These are phyloP conservation scores for Gastracanthus pulcherrimus DNA, from an alignment of 2,888 invertebrate genomes.

Conservation along the genomic window DNA sequence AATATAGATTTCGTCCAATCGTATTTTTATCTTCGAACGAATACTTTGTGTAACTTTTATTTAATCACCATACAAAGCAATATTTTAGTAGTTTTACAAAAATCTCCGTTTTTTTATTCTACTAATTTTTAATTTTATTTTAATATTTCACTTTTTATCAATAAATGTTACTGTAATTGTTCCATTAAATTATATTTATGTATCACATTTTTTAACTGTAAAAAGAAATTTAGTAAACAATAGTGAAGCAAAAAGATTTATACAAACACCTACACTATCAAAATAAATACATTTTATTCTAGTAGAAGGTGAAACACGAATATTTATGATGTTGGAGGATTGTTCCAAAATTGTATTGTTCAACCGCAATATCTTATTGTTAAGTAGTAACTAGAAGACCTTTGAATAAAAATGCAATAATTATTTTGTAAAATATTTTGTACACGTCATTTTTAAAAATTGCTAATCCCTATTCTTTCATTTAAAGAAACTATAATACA, in stretches of 20 bases:
- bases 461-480: neutral
- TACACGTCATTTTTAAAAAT: neutral
- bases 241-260: constrained; percentile 29
- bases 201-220: constrained; percentile 17
- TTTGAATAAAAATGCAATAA: constrained; percentile 59
- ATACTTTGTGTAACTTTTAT: neutral
- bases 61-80: constrained; percentile 9
- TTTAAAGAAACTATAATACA: neutral
- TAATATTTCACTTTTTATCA: neutral
- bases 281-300: constrained; percentile 41
- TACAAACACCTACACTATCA: constrained; percentile 32
- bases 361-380: constrained; percentile 57
- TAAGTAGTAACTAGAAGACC: constrained; percentile 59
- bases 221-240: constrained; percentile 25
- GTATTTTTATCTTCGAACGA: neutral
- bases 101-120: neutral
- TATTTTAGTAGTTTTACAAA: constrained; percentile 18
- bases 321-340: constrained; percentile 46
- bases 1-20: constrained; percentile 5
- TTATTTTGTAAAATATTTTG: constrained; percentile 55
- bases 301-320: constrained; percentile 37
- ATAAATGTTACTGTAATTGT: neutral
- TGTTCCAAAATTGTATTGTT: constrained; percentile 56
- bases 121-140: neutral
- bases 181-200: constrained; percentile 14